Base-by-base conservation (phyloP, 2,888 invertebrate species). In the Hartigia nigra region DNA sequence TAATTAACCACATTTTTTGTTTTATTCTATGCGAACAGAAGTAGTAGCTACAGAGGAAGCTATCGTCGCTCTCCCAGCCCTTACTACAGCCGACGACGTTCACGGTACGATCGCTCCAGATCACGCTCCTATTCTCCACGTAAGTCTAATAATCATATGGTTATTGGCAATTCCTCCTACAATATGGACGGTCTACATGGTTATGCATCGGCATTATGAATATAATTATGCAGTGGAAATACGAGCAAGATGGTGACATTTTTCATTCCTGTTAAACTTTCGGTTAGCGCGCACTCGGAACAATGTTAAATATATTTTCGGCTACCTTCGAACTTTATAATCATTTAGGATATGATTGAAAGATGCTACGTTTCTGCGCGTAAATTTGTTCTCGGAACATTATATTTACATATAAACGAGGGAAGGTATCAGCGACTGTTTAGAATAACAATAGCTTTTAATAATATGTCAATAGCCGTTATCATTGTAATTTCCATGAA, bases 91-190 rank as follows among this genome's bases (percentile, higher is more conserved):
- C 93, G 94, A 86, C 92, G 94, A 80, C 92, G 93, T 84, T 93
- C 95, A 82, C 95, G 95, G 87, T 95, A 95, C 91, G 96, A 96
- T 85, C 94, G 96, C 80, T 96, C 96, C 84, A 95, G 96, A 87
- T 96, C 95, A 79, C 93, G 95, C 79, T 95, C 96, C 83, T 96
- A 96, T 92, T 95, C 96, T 87, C 96, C 96, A 91, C 95, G 96
- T 96, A 95, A 96, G 96, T 96, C 89, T 83, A 70, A 74, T 70
- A n/a, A 31, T 31, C 55, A 37, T 76, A 76, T 31, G 77, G 37
- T 35, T 32, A 76, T 74, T 74, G 36, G 72, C 72, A 77, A 70
- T 74, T 70, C 77, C 31, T 74, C 37, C 69, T 82, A 83, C 82
- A 83, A 88, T 86, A 85, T 87, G 85, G 87, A 84, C 86, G 86